Base-by-base conservation (phyloP, 2,888 invertebrate genomes). In the Drosophila villosipedis region DNA sequence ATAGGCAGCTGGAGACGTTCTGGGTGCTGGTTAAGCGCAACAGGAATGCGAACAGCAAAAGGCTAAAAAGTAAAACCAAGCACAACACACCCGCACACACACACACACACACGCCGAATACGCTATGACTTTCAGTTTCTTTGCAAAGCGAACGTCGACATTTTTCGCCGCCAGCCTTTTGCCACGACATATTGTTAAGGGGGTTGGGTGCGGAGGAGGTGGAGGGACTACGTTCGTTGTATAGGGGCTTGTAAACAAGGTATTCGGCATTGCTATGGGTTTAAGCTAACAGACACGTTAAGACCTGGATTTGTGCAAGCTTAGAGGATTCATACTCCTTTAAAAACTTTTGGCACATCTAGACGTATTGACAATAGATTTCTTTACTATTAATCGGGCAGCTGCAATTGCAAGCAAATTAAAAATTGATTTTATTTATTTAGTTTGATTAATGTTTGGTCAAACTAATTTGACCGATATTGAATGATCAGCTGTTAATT, bases 61-160 rank as follows among this genome's bases (percentile, higher is more conserved):
- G 70, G 72, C 78, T 81, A 76, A 84, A 76, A 84, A 78, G 84
- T 76, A 73, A 76, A 84, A 70, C 43, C 62, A 79, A 47, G 31
- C 41, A 69, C 10, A 43, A 52, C 52, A 54, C 28, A 55, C 52
- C 5, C 37, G 16, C 37, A 60, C 37, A 60, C 25, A 25, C 28
- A 28, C 28, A 25, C 39, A 68, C 22, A 52, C 28, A 39, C 43
- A 37, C 35, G 12, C 35, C 49, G n/a, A n/a, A 41, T n/a, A 53
- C 60, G 55, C 53, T 62, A 71, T 76, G 83, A 83, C 87, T 86
- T 83, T 86, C 72, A 70, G 50, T 78, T 86, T 78, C 81, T 58
- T 64, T 71, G 65, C 30, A 35, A 61, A 52, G 52, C 31, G 41
- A 60, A 60, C 72, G 66, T 54, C 62, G 73, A 66, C 81, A 64